phyloP scores from a whole-genome alignment of 2,888 invertebrate genomes.

The Drosophila longiperda region DNA sequence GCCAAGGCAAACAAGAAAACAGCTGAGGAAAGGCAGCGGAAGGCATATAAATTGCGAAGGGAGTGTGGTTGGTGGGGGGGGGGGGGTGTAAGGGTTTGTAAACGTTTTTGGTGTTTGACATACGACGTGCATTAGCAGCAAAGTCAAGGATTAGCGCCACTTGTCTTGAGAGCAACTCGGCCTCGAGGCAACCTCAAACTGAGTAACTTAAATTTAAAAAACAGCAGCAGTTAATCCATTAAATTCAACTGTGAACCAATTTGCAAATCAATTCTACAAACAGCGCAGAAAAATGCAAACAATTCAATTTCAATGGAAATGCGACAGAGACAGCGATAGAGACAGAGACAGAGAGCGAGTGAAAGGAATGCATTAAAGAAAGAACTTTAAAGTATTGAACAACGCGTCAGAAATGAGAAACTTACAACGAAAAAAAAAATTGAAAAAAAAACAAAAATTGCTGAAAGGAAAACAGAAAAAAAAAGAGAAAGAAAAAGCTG shows the following conservation, averaged over 20 bases:
- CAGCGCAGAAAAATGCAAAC: constrained; percentile 45
- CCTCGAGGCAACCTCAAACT: constrained; percentile 13
- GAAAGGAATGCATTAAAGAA: constrained; percentile 20
- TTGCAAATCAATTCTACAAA: constrained; percentile 49
- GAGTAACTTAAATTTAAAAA: constrained; percentile 54
- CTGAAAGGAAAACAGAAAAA: background rate
- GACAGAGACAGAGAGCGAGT: background rate
- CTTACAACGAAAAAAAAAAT: background rate
- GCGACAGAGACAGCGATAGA: background rate
- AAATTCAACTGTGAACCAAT: constrained; percentile 71
- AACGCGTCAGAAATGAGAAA: background rate
- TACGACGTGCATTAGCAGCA: constrained; percentile 80
- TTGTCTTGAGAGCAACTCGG: constrained; percentile 68
- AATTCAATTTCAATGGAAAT: constrained; percentile 68
- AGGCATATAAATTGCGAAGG: constrained; percentile 75
- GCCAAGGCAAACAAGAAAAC: constrained; percentile 61
- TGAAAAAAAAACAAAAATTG: background rate
- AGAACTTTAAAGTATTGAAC: constrained; percentile 46
- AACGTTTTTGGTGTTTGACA: constrained; percentile 80
- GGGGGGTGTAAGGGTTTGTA: constrained; percentile 39
- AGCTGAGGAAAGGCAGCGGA: constrained; percentile 41
- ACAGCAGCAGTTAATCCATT: constrained; percentile 56
- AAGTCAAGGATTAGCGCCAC: constrained; percentile 80
- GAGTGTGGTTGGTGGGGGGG: constrained; percentile 10
- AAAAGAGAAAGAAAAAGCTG: constrained; percentile 2